Evolutionary conservation across 2,888 invertebrate genomes (phyloP), one percentile per base, ranked within the genome.

Genomic region (Electrophaes corylata): DNA sequence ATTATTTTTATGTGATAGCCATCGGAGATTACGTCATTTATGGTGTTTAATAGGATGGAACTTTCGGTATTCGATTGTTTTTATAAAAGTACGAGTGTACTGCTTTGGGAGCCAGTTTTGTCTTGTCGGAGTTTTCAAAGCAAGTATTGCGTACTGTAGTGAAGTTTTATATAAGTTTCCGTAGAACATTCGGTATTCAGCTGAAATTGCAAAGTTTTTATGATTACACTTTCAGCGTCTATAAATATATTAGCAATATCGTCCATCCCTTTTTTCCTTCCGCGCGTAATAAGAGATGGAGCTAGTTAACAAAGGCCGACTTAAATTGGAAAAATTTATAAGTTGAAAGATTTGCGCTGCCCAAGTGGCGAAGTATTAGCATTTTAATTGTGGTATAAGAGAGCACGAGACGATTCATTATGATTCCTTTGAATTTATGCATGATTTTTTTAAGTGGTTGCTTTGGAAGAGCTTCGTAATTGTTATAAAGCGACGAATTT

Each of bases 311-410:
- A 75, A 76, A 71, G 72, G 69, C 71, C 65, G 77, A 79, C 75
- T 79, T 81, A 81, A 81, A 83, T 80, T 79, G 78, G 79, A 83
- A 82, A 81, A 83, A 81, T 76, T 78, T 78, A 79, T 81, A 82
- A 82, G 73, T 81, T 72, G 75, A 73, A 76, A 80, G 78, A 78
- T 81, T 79, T 77, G 75, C 78, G 77, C 70, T 65, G 70, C 70
- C 74, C 72, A 74, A 76, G 79, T 74, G 75, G 79, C 78, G 63
- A 59, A 71, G 75, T 77, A 84, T 83, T 83, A 79, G 82, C 83
- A 84, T 84, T 78, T 84, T 83, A 82, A 83, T 83, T 82, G 79
- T 75, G 68, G 62, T 56, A 60, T 62, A 58, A 68, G 71, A 72
- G 70, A 70, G 69, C 70, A 67, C 67, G 68, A 45, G 52, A 64